Evolutionary conservation across 2,113 vertebrate genomes (phyloP), one percentile per base, ranked within the genome.

Genomic region (Lophotis ruficrista): DNA sequence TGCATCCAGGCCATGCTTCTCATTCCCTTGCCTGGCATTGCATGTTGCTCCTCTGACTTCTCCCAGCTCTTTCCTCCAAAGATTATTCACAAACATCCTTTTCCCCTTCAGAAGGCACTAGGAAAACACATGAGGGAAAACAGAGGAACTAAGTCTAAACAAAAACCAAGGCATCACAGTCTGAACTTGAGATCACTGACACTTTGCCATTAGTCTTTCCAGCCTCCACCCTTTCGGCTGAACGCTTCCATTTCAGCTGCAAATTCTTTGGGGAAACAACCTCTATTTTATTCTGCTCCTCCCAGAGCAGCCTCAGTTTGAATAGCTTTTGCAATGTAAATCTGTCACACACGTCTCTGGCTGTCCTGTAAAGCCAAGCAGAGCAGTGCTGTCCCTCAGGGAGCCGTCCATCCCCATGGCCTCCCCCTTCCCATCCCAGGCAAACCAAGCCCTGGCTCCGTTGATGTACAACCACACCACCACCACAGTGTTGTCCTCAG

Each of bases 341-440:
- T 64, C 80, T 41, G 8, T 31, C 14, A 12, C 0, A 1, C 11
- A 8, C 7, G 6, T 30, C n/a, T 71, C 31, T 4, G 0, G 15
- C 41, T 61, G 27, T 24, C 4, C 78, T 28, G 12, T 9, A 27
- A 64, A 90, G 35, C 45, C 58, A 54, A 72, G 4, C 10, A 56
- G 53, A 60, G 65, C 64, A 22, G n/a, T 3, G 30, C 62, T 87
- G n/a, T n/a, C n/a, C 4, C 27, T 24, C 28, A 27, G n/a, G 22
- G 12, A 78, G 15, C 48, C 11, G 31, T 18, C 47, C 43, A 35
- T 18, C 28, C 62, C 41, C 51, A 25, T 0, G 0, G 45, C 77
- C 21, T 60, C 7, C 22, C 11, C 19, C 16, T 51, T 57, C 57
- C 35, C 66, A 70, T 7, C 16, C 23, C 0, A 1, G 6, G 13